Base-by-base conservation (phyloP, 2,113 vertebrate genomes). In the Laticauda colubrina region DNA sequence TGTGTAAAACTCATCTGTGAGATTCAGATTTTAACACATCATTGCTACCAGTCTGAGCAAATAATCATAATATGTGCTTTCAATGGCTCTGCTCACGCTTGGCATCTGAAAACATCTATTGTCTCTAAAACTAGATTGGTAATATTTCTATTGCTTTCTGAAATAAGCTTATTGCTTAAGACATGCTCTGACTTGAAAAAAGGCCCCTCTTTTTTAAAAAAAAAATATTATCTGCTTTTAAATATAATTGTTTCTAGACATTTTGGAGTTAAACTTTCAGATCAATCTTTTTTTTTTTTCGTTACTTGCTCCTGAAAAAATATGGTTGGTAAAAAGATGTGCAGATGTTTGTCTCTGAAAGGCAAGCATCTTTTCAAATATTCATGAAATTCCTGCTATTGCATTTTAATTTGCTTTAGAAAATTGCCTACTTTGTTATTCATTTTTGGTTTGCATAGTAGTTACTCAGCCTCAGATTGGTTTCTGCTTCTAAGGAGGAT, bases 391-490 rank as follows among this genome's bases (percentile, higher is more conserved):
- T 54, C 95, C 87, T 95, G 29, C 86, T 12, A 95, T 96, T 95
- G 91, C 93, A 94, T 97, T 97, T 97, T 97, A 97, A 97, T 97
- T 97, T 97, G 91, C 93, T 88, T 81, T 95, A 93, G 93, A 93
- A 96, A 97, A 96, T 95, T 95, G 94, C 94, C 94, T 96, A 88
- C 55, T 97, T 97, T 97, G 93, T 94, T 96, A 93, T 96, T 97
- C 96, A 85, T 94, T 96, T 97, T 95, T 96, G 51, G 89, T 98
- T 97, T 97, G 92, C 93, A 90, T 96, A 96, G 94, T 93, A 96
- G 92, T 96, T 96, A 91, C 10, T 93, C 93, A 39, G 96, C 51
- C 91, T 96, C 24, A 53, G 92, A 94, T 87, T 95, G 89, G 93
- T 96, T 90, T 95, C n/a, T 3, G 81, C 86, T 96, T 96, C 88